Base-by-base conservation (phyloP, 2,797 vertebrate genomes). In the Molossus molossus region DNA sequence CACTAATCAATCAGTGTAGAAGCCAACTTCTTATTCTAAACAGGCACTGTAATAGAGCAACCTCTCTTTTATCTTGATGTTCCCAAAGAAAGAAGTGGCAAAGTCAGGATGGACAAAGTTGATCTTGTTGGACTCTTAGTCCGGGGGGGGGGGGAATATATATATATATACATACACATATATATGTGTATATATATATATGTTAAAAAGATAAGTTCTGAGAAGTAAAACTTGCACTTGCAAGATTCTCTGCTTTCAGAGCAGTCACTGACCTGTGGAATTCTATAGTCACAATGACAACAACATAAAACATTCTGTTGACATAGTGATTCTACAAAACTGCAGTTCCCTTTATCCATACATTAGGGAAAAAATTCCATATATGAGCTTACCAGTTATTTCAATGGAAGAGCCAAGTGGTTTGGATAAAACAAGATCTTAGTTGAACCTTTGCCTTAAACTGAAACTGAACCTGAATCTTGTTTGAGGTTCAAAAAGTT, bases 401-500 rank as follows among this genome's bases (percentile, higher is more conserved):
- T 96, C 90, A 91, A 75, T 45, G 37, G 85, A 96, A 83, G 77
- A 79, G 72, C 98, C 96, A 97, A 97, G 94, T 96, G 97, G 97
- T 97, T 96, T 98, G 97, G 94, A 97, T 97, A 94, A 87, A 98
- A 94, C 64, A 97, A 95, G 86, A 79, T 95, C 81, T 96, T 95
- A 93, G 94, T 87, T 96, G 97, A 98, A 96, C 86, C 91, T 98
- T 97, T 97, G 96, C 96, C 97, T 96, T 94, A 97, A 96, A 96
- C 96, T 98, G 97, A 97, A 97, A 98, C 94, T 96, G 94, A 98
- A 97, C 97, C 92, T 88, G 97, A 98, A 97, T 95, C 50, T 86
- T 97, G 96, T 98, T 96, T 97, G 97, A 96, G 96, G 94, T 98
- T 98, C 88, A 97, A 97, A 98, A 98, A 97, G 97, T 96, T 97